Evolutionary conservation across 2,888 invertebrate species (phyloP), one percentile per base, ranked within the genome.

Genomic region (Opisthograptis luteolata): DNA sequence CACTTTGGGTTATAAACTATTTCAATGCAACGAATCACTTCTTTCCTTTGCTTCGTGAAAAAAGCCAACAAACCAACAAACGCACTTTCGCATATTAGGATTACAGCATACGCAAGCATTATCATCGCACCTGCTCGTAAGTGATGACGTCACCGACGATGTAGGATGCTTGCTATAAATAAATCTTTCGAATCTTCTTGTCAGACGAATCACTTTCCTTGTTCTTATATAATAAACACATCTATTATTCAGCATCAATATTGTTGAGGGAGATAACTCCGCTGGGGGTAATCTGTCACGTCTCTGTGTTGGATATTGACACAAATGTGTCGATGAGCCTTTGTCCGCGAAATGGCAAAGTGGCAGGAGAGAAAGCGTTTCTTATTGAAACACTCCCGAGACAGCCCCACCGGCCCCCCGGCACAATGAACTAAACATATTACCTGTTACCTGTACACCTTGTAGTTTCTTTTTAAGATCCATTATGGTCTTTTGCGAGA

Each of bases 291-390:
- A 66, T 71, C 64, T 49, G 64, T 68, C 68, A 64, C 53, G 58
- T 58, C 49, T 44, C 55, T 55, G 59, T 63, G 46, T 55, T 46
- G 51, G 64, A 60, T 68, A 73, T 75, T 72, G 74, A 68, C 70
- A 69, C 73, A 72, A 79, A 77, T 76, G 72, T 66, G 49, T 46
- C 64, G 59, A 65, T 67, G 64, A 51, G 19, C 39, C 50, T 44
- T 50, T 50, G 44, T 44, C 40, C 40, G 34, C 24, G 27, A 39
- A 37, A 43, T 39, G 27, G 37, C 49, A 27, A 17, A 41, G 60
- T 62, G 60, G 51, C 52, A 44, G 54, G 55, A 56, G 68, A 61
- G 58, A 55, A 57, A 69, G 57, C 43, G 39, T 39, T 65, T 64
- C 69, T 70, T 75, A 76, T 70, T 71, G 69, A 76, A 68, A 68